Conservation (phyloP, 2,888 invertebrate species). For the Rhagophthalmus giganteus region DNA sequence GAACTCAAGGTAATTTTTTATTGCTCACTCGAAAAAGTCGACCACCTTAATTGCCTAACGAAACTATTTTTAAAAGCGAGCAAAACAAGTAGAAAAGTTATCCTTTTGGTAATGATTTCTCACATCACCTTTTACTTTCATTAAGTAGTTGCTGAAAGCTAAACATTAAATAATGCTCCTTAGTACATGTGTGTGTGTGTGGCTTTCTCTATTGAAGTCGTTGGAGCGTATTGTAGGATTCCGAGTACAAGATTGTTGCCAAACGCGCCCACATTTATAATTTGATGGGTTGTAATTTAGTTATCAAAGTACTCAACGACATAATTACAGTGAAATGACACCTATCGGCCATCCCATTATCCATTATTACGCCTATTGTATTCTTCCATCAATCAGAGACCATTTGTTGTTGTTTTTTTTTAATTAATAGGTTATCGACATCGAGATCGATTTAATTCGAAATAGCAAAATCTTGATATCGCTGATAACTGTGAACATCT, state of each 20-base stretch:
- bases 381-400: no score
- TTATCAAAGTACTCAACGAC: not conserved
- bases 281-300: not conserved
- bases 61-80: constrained; percentile 12
- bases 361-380: no score
- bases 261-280: constrained; percentile 7
- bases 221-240: constrained; percentile 7
- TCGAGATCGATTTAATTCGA: no score
- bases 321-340: not conserved
- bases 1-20: constrained; percentile 19
- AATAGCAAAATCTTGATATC: no score
- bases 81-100: constrained; percentile 18
- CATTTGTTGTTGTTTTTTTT: no score
- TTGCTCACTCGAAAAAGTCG: constrained; percentile 6
- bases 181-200: not conserved
- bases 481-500: no score
- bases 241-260: constrained; percentile 1
- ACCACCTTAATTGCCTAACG: constrained; percentile 11
- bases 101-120: constrained; percentile 17
- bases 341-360: no score
- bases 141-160: constrained; percentile 16
- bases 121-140: constrained; percentile 25
- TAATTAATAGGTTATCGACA: no score
- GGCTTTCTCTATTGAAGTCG: constrained; percentile 15
- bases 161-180: constrained; percentile 12